Base-by-base conservation (phyloP, 2,113 vertebrate species). In the Mirounga angustirostris region DNA sequence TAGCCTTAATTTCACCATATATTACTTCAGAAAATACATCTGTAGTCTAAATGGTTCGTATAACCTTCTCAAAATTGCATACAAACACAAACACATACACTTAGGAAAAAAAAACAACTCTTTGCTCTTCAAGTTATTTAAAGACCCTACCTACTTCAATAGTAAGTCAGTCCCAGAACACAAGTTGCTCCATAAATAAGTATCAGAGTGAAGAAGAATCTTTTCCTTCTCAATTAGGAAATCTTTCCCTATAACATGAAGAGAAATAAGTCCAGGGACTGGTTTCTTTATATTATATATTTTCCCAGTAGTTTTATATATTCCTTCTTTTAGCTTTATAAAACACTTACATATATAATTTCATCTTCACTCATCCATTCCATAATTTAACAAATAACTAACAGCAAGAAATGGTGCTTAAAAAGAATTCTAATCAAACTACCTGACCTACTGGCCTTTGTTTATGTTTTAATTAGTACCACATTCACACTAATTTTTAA, bases 11-110 rank as follows among this genome's bases (percentile, higher is more conserved):
- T 96, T 89, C 4, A 85, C 15, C 11, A 40, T 59, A 40, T 30
- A 91, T 88, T 91, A 81, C 76, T 96, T 96, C 52, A 65, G 26
- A 93, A 97, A 95, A 46, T 80, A 26, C 16, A 93, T 21, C 21
- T 74, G 50, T 71, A 43, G 2, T 69, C 52, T 88, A 65, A 50
- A 69, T 3, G 3, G 4, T 76, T 83, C 21, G 16, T 40, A 36
- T 85, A 50, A 26, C 6, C 18, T 94, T 78, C 56, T 74, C 71
- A 88, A 69, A 63, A 18, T 1, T 19, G 16, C 81, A 83, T 54
- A 69, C 2, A 82, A 13, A 71, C n/a, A 8, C 19, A 74, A 13
- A 92, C 24, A 93, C 4, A 91, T 15, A 26, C 26, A 26, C 4
- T 46, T n/a, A n/a, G 12, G 4, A 46, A 40, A 76, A 46, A 58